Conservation (phyloP, 2,113 vertebrate genomes). For the Bubo blakistoni region DNA sequence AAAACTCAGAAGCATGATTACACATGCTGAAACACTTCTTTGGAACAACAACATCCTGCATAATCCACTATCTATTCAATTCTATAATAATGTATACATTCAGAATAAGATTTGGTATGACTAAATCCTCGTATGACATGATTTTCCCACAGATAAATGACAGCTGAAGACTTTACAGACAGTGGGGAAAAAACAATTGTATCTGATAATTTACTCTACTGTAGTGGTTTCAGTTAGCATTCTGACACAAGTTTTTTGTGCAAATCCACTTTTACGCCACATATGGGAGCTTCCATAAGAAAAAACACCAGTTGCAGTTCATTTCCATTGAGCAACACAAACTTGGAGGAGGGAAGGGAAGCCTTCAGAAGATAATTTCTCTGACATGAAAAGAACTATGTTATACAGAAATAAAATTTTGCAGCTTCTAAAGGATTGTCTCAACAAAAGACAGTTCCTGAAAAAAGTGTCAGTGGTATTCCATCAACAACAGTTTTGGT, state of each 20-base stretch:
- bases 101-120: not conserved
- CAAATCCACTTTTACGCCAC: not conserved
- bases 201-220: not conserved
- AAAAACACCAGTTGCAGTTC: not conserved
- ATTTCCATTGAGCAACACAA: not conserved
- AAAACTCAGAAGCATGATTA: not conserved
- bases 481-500: not conserved
- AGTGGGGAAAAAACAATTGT: not conserved
- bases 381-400: not conserved
- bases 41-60: not conserved
- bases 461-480: not conserved
- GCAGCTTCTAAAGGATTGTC: not conserved
- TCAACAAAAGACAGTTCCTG: not conserved
- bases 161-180: not conserved
- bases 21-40: not conserved
- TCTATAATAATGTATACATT: not conserved
- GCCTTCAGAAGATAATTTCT: not conserved
- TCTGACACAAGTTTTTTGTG: rapidly evolving
- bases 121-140: not conserved
- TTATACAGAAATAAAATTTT: not conserved
- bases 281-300: not conserved
- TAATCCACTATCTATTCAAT: not conserved
- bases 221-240: not conserved
- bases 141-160: not conserved
- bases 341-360: not conserved